phyloP scores from a whole-genome alignment of 2,113 vertebrate species.

The Sander lucioperca region DNA sequence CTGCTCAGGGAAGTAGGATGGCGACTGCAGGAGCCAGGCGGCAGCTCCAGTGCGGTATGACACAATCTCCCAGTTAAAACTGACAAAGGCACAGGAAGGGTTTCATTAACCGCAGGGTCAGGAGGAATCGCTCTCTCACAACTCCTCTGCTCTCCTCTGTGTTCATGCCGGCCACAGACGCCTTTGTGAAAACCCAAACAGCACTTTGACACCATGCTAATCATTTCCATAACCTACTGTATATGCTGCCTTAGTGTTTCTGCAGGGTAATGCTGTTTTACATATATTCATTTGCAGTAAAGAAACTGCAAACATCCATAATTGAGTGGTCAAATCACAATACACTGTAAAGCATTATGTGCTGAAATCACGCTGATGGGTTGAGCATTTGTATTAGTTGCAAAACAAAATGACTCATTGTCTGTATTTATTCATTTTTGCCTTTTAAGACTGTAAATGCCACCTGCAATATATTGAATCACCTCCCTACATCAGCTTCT shows the following conservation, averaged over 20 bases:
- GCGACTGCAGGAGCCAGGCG: constrained; percentile 57
- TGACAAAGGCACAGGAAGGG: constrained; percentile 81
- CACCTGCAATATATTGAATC: constrained; percentile 21
- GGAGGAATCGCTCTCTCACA: constrained; percentile 61
- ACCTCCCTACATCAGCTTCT: not conserved
- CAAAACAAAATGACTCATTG: not conserved
- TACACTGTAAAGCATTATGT: not conserved
- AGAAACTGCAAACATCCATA: constrained; percentile 6
- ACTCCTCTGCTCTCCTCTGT: constrained; percentile 48
- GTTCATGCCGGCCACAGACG: constrained; percentile 14
- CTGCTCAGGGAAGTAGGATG: constrained; percentile 58
- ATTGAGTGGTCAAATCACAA: constrained; percentile 10
- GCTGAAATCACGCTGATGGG: not conserved
- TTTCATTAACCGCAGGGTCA: constrained; percentile 82
- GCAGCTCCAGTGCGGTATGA: constrained; percentile 58
- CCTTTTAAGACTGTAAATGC: constrained; percentile 5
- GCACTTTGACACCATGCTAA: constrained; percentile 61
- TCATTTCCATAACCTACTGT: constrained; percentile 36
- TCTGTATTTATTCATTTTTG: not conserved
- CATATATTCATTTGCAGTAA: constrained; percentile 12
- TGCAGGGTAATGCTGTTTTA: constrained; percentile 2
- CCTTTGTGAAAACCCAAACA: constrained; percentile 43
- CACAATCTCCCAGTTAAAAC: constrained; percentile 76
- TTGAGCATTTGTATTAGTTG: constrained; percentile 2
- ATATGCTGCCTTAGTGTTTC: constrained; percentile 29